A percentile compares a stretch with the other conserved stretches of the same genome.
These are phyloP conservation scores for Trachymyrmex cornetzi DNA, from an alignment of 1,140 invertebrate genomes.

Conservation along the genomic window DNA sequence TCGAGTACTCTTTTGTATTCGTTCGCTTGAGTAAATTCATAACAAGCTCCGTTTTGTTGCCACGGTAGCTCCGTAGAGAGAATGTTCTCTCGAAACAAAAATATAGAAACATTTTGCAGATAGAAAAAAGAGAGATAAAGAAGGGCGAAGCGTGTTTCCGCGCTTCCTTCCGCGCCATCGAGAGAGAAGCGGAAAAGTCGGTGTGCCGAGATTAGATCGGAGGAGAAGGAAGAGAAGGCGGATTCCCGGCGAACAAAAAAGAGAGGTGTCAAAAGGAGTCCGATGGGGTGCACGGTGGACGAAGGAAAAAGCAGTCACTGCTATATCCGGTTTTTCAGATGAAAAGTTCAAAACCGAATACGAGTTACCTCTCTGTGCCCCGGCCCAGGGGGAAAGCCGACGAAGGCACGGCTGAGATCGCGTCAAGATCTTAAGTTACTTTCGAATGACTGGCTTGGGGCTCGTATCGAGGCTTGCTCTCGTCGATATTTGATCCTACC, in stretches of 20 bases:
- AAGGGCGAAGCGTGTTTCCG: neutral
- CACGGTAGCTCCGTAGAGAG: neutral
- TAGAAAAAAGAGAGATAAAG: neutral
- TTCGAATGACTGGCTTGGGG: slow-evolving; percentile 73
- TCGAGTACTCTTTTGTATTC: slow-evolving; percentile 18
- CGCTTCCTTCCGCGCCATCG: slow-evolving; percentile 1
- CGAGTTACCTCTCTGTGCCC: slow-evolving; percentile 40
- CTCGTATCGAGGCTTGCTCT: slow-evolving; percentile 49
- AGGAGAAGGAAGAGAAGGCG: neutral
- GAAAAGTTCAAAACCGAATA: slow-evolving; percentile 66
- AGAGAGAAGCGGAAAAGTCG: slow-evolving; percentile 45
- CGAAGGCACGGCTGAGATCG: slow-evolving; percentile 31
- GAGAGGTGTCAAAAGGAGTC: slow-evolving; percentile 47
- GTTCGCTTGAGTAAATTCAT: slow-evolving; percentile 52
- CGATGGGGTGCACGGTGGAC: slow-evolving; percentile 12
- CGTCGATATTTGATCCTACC: slow-evolving; percentile 67
- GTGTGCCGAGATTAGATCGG: slow-evolving; percentile 52
- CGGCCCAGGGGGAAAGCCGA: slow-evolving; percentile 10
- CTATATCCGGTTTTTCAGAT: slow-evolving; percentile 72
- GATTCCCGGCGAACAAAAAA: slow-evolving; percentile 53
- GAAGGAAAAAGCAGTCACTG: slow-evolving; percentile 47
- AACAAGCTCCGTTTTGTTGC: slow-evolving; percentile 36
- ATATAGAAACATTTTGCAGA: slow-evolving; percentile 22
- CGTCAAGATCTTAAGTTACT: slow-evolving; percentile 75
- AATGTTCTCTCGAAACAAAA: slow-evolving; percentile 31